These are phyloP conservation scores for Hemibagrus wyckioides DNA, from an alignment of 2,113 vertebrate species.

Conservation along the genomic window DNA sequence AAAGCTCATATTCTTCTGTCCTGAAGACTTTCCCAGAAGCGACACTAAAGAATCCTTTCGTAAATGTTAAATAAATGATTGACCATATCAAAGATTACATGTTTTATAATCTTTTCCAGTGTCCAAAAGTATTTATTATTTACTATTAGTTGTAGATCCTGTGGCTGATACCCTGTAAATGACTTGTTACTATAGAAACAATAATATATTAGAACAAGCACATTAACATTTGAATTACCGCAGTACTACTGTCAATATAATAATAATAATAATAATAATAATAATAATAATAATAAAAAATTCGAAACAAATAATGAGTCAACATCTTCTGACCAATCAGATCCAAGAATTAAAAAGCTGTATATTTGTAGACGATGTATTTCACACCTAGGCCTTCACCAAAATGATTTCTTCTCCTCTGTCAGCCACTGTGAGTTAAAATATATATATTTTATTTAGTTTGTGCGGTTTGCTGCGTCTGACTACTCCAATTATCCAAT, in stretches of 20 bases:
- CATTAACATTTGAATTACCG: neutral
- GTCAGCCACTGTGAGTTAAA: too few relatives aligned
- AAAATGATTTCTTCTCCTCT: too few relatives aligned
- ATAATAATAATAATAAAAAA: too few relatives aligned
- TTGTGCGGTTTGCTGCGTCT: too few relatives aligned
- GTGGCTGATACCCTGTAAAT: neutral
- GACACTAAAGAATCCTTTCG: neutral
- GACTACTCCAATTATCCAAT: too few relatives aligned
- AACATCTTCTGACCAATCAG: neutral
- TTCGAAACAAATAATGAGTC: neutral
- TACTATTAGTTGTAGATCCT: neutral
- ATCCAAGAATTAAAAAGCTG: neutral
- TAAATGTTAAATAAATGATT: neutral
- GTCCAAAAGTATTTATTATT: neutral
- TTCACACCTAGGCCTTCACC: too few relatives aligned
- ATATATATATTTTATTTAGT: too few relatives aligned
- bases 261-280: too few relatives aligned
- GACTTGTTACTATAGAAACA: neutral
- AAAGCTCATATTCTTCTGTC: neutral
- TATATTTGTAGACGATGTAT: neutral
- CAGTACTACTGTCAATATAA: neutral
- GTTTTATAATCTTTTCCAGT: neutral
- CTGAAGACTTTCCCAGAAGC: neutral
- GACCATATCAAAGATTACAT: neutral
- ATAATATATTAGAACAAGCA: neutral